Evolutionary conservation across 1,140 invertebrate genomes (phyloP), one percentile per base, ranked within the genome.

Genomic region (Agraylea sexmaculata): DNA sequence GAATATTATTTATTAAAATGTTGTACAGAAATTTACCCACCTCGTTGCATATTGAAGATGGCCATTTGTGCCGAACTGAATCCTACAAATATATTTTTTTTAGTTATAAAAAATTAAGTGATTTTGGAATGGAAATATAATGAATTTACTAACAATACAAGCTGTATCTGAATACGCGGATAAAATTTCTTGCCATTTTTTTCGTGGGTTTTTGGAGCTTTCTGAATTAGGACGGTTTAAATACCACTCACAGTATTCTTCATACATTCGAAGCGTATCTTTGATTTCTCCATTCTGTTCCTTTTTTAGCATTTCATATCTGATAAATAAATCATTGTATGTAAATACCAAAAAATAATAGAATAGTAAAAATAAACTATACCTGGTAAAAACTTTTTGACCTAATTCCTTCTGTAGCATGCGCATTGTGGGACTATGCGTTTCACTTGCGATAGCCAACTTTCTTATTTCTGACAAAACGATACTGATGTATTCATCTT

Each of bases 1-100:
- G 89, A 8, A 91, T 64, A 58, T 92, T 86, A 33, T 80, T 76
- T 42, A 91, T 69, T 7, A 94, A 80, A 20, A 93, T 86, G 36
- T 85, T 79, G 53, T 88, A 91, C 0, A 94, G 66, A 57, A 91
- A 90, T 51, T 80, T 80, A 13, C 90, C 90, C 21, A 84, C 63
- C 28, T 68, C 70, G 11, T 60, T 54, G 4, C 75, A 53, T 7
- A 80, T 66, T 44, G 68, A 60, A 3, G 54, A 49, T 0, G 83
- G 78, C 86, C 85, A 90, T 1, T 58, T 53, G 12, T 69, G 63
- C 47, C 76, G 70, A 25, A 64, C 64, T 2, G 63, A 41, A 47
- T 77, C 68, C 63, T 49, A 37, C 13, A 46, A 44, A 45, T 20
- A 36, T 33, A 47, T 22, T 4, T 28, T 32, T 32, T 38, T 15